Percentiles rank a stretch among this genome's conserved stretches.
Evolutionary conservation across 2,113 vertebrate genomes (phyloP).

Genomic region (Jaculus jaculus): DNA sequence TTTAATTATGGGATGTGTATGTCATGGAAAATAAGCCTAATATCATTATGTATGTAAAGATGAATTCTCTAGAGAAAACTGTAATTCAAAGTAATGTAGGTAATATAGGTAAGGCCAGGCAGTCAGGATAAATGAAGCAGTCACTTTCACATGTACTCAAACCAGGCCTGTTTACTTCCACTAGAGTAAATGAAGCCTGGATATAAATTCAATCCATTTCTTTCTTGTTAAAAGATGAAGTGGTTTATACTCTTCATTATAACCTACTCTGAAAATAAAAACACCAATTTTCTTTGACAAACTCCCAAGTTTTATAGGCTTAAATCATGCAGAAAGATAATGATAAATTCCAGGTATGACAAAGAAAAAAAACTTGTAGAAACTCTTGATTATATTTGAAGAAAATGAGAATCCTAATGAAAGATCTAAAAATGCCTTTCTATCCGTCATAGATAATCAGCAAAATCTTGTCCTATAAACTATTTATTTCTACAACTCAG

Average conservation of each 20-base stretch:
- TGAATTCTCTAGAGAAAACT: conserved; percentile 21
- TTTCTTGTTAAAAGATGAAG: conserved; percentile 9
- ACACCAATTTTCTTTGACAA: conserved; percentile 44
- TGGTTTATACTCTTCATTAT: background rate
- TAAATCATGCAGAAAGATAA: background rate
- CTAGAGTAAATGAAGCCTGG: background rate
- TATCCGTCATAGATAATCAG: background rate
- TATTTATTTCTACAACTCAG: conserved; percentile 1
- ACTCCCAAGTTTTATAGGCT: background rate
- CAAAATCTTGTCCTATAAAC: conserved; percentile 27
- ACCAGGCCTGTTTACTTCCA: background rate
- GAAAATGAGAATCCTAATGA: background rate
- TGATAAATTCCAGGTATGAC: conserved; percentile 14
- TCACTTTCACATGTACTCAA: background rate
- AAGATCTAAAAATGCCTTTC: background rate
- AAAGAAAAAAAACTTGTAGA: conserved; percentile 26
- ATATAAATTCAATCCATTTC: background rate
- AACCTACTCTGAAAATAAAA: conserved; percentile 37
- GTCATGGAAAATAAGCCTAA: background rate
- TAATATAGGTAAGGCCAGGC: background rate
- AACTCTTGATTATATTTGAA: background rate
- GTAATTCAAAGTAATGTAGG: background rate
- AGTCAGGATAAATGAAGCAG: background rate
- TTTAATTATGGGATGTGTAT: background rate
- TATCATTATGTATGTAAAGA: background rate